Conservation (phyloP, 2,113 vertebrate species). For the Xiphophorus couchianus region DNA sequence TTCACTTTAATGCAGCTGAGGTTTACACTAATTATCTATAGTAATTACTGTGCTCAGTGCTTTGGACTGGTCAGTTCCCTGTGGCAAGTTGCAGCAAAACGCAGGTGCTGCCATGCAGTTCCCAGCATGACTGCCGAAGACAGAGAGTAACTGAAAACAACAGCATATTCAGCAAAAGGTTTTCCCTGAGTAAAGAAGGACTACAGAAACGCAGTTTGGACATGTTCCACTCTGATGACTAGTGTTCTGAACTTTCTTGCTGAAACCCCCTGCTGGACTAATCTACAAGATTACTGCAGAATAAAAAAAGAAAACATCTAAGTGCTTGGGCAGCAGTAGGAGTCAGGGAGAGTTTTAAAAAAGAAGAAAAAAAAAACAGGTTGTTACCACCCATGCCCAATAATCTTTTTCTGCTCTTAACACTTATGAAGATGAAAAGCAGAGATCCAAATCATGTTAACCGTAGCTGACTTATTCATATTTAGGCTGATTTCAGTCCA, state of each 20-base stretch:
- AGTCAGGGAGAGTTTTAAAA: constrained; percentile 13
- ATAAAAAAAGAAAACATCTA: constrained; percentile 32
- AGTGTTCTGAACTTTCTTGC: constrained; percentile 13
- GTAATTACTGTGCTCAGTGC: constrained; percentile 1
- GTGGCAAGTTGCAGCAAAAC: background rate
- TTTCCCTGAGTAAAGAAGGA: constrained; percentile 3
- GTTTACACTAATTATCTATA: background rate
- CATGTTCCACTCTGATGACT: constrained; percentile 13
- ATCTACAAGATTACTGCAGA: constrained; percentile 18
- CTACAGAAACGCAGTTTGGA: constrained; percentile 3
- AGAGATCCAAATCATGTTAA: constrained; percentile 72
- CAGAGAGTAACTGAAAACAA: constrained; percentile 6
- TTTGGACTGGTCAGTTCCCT: background rate
- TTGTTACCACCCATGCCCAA: constrained; percentile 48
- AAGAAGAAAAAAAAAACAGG: background rate
- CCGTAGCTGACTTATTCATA: constrained; percentile 79
- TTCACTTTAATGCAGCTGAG: background rate
- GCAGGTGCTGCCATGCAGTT: constrained; percentile 8
- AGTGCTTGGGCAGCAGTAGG: constrained; percentile 8
- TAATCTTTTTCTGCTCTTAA: constrained; percentile 58
- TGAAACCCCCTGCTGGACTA: constrained; percentile 2
- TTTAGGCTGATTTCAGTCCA: constrained; percentile 78
- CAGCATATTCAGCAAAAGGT: constrained; percentile 17
- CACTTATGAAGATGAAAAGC: constrained; percentile 78
- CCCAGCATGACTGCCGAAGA: background rate